Base-by-base conservation (phyloP, 2,888 invertebrate genomes). In the Acleris cristana region DNA sequence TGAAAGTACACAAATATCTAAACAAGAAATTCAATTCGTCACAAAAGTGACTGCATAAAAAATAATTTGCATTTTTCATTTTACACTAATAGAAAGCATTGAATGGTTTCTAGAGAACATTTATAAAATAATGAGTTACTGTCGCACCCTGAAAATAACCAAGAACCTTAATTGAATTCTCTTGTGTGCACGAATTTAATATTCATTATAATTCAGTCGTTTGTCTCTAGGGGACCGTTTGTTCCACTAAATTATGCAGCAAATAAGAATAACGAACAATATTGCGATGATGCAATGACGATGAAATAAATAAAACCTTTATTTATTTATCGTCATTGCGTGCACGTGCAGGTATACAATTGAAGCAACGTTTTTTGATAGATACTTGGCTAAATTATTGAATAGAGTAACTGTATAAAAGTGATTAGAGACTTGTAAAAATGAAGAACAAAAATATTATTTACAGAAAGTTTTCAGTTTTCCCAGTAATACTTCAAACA, bases 141-240 rank as follows among this genome's bases (percentile, higher is more conserved):
- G 30, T 34, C 53, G 40, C 23, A 40, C n/a, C 7, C 23, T 60
- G 49, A 55, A 65, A 65, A 60, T 55, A 55, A 54, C 40, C 48
- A 60, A 65, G 59, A 59, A 54, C 57, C 59, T 54, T 59, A 65
- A 65, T 60, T 60, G 53, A 59, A 60, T 65, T 54, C 53, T 65
- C 23, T 60, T 60, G 54, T 65, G 54, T 60, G 53, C 49, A 60
- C 54, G n/a, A 55, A 60, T 59, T 65, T 55, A 59, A 65, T 60
- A 65, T 60, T 59, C 65, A 60, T 54, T 60, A 54, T 60, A 60
- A 65, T 60, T 59, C 54, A 65, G 65, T 60, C 49, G 65, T 65
- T 65, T 60, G 54, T 60, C 65, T 59, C 59, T 21, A 18, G 59
- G 65, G 40, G 40, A 54, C n/a, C 48, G 65, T 55, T 54, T 34